These are phyloP conservation scores for Pelusios castaneus DNA, from an alignment of 2,113 vertebrate species.

Conservation along the genomic window DNA sequence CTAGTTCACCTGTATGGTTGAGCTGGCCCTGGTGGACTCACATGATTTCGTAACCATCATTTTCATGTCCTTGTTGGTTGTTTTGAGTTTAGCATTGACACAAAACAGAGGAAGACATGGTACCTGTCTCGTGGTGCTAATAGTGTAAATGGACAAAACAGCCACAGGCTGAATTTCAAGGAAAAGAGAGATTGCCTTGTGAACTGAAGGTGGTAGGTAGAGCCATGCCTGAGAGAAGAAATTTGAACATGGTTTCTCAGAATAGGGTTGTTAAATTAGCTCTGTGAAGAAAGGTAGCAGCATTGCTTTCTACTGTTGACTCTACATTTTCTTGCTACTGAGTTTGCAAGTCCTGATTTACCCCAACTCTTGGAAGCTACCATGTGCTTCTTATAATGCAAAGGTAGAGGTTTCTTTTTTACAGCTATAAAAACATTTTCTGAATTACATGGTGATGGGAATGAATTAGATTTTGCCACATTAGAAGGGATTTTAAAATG, in stretches of 20 bases:
- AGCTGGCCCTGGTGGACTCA: neutral
- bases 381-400: neutral
- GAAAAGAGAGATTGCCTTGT: neutral
- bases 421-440: constrained; percentile 20
- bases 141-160: neutral
- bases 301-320: neutral
- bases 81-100: neutral
- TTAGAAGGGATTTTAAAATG: neutral
- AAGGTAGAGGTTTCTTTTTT: neutral
- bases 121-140: neutral
- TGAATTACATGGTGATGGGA: neutral
- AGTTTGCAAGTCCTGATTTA: neutral
- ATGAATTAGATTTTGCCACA: neutral
- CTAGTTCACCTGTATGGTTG: no score
- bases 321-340: neutral
- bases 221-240: neutral
- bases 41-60: neutral
- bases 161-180: neutral
- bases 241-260: neutral
- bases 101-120: neutral
- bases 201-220: neutral
- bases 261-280: neutral
- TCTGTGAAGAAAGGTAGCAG: neutral
- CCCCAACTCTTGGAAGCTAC: neutral
- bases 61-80: neutral